Evolutionary conservation across 2,888 invertebrate genomes (phyloP).

Genomic region (Eugnorisma glareosa): DNA sequence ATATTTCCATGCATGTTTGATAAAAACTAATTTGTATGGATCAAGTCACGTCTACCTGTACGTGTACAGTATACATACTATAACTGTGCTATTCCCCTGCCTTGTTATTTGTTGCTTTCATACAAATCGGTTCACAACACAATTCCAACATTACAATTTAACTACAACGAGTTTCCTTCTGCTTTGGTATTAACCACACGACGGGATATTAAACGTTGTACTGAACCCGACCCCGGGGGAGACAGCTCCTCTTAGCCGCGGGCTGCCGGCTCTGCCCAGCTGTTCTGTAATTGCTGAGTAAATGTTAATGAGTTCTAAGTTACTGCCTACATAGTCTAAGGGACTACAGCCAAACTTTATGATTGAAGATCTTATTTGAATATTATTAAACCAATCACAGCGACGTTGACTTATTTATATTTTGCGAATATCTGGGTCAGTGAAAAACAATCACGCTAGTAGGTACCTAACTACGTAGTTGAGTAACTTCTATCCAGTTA

Average conservation of each 20-base stretch:
- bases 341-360: conserved; percentile 9
- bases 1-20: no score
- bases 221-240: conserved; percentile 7
- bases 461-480: neutral
- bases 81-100: neutral
- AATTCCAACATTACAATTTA: conserved; percentile 22
- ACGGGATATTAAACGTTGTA: conserved; percentile 40
- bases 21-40: conserved; percentile 2
- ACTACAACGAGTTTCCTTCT: conserved; percentile 33
- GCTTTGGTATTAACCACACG: conserved; percentile 31
- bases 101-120: conserved; percentile 14
- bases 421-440: conserved; percentile 5
- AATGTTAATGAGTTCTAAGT: conserved; percentile 48
- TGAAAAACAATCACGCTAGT: neutral
- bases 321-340: conserved; percentile 25
- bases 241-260: neutral
- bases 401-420: conserved; percentile 5
- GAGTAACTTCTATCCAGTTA: conserved; percentile 17
- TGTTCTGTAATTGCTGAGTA: conserved; percentile 39
- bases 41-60: neutral
- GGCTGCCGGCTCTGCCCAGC: conserved; percentile 11
- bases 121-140: neutral
- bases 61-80: neutral
- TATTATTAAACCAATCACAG: conserved; percentile 9
- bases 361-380: conserved; percentile 21